Conservation (phyloP, 2,888 invertebrate genomes). For the Mactromeris polynyma region DNA sequence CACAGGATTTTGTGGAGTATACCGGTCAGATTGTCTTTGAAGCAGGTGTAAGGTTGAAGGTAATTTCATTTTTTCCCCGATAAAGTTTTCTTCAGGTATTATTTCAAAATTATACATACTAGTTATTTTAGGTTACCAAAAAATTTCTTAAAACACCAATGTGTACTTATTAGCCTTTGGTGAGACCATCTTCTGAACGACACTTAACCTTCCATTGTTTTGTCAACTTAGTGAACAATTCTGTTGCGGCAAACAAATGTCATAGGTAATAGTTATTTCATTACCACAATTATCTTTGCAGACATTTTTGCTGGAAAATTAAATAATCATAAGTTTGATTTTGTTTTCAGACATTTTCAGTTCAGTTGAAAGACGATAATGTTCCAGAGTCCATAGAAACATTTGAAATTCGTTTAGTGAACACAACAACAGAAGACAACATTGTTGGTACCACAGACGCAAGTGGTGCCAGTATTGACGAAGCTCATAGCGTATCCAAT, state of each 20-base stretch:
- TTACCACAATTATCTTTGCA: too few species aligned
- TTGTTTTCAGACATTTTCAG: conserved; percentile 76
- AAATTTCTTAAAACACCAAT: too few species aligned
- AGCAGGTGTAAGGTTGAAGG: conserved; percentile 82
- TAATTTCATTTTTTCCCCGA: conserved; percentile 77
- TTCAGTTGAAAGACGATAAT: conserved; percentile 80
- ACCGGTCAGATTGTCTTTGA: conserved; percentile 81
- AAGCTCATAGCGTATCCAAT: conserved; percentile 53
- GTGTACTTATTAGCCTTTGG: too few species aligned
- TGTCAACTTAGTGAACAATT: too few species aligned
- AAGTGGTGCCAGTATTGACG: conserved; percentile 85
- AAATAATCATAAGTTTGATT: neutral
- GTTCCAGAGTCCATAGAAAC: conserved; percentile 82
- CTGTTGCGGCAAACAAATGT: too few species aligned
- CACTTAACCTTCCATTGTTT: too few species aligned
- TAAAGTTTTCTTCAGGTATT: neutral
- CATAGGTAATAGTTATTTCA: too few species aligned
- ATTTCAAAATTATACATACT: too few species aligned
- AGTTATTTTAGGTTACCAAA: too few species aligned
- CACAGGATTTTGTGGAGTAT: conserved; percentile 80
- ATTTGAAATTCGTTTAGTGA: conserved; percentile 79
- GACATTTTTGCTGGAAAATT: neutral
- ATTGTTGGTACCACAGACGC: conserved; percentile 82
- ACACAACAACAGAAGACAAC: conserved; percentile 79
- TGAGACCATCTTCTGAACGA: too few species aligned